Evolutionary conservation across 2,113 vertebrate genomes (phyloP).

Genomic region (Pseudorasbora parva): DNA sequence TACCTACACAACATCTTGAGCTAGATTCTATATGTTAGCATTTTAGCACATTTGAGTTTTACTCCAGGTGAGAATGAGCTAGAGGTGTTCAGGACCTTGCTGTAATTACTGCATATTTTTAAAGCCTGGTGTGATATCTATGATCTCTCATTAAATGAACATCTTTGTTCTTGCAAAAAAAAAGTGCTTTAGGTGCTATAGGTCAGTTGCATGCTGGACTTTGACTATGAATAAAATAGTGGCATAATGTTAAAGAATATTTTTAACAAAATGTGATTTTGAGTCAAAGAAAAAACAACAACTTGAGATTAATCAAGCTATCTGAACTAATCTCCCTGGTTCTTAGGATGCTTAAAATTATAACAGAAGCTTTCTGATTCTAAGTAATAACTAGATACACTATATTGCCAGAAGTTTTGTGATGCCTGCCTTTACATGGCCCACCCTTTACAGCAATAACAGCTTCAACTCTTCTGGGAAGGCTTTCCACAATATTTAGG

Average conservation of each 20-base stretch:
- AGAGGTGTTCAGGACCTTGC: background rate
- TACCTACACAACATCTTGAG: slow-evolving; percentile 3
- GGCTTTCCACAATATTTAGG: too few relatives aligned
- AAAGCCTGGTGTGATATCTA: background rate
- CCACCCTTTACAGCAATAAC: too few relatives aligned
- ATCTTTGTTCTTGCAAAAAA: background rate
- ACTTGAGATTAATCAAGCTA: background rate
- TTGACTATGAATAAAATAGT: background rate
- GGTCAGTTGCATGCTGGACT: background rate
- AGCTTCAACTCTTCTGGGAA: too few relatives aligned
- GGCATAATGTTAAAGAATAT: background rate
- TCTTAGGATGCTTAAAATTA: background rate
- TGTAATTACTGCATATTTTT: slow-evolving; percentile 1
- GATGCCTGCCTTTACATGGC: too few relatives aligned
- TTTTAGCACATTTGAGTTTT: slow-evolving; percentile 2
- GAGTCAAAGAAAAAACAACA: too few relatives aligned
- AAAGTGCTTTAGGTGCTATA: background rate
- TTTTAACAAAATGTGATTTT: too few relatives aligned
- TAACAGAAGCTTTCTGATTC: background rate
- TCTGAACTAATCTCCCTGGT: background rate
- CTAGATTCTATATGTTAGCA: background rate
- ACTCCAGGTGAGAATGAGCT: slow-evolving; percentile 1
- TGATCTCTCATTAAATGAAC: background rate
- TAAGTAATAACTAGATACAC: background rate
- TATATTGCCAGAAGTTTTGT: too few relatives aligned